A percentile compares a stretch with the other conserved stretches of the same genome.
Conservation (phyloP, 2,888 invertebrate species). For the Hedychridium roseum region DNA sequence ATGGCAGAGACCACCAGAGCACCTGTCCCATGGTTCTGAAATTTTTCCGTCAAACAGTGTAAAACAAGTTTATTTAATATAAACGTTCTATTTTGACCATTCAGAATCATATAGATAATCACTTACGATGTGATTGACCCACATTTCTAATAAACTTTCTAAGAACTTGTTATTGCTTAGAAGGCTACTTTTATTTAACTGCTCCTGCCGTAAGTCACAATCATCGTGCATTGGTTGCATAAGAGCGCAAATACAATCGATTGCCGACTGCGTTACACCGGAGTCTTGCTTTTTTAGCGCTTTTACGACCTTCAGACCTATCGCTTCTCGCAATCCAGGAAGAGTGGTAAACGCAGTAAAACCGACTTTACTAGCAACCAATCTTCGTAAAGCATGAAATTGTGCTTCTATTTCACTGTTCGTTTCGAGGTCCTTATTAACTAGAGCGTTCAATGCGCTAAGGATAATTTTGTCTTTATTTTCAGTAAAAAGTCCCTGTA, state of each 20-base stretch:
- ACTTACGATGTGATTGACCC: conserved; percentile 92
- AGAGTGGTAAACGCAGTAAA: conserved; percentile 94
- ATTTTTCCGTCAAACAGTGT: no score
- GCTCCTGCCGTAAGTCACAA: conserved; percentile 96
- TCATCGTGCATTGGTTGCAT: conserved; percentile 99
- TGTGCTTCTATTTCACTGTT: conserved; percentile 89
- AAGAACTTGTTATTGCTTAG: conserved; percentile 91
- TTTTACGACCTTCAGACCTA: conserved; percentile 90
- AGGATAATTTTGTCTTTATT: conserved; percentile 98
- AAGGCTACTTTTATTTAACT: conserved; percentile 96
- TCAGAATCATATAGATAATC: no score
- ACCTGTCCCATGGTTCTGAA: conserved; percentile 88
- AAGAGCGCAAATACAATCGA: conserved; percentile 96
- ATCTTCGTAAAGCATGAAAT: conserved; percentile 90
- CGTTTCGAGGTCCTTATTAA: conserved; percentile 73
- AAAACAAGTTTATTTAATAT: no score
- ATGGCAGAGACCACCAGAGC: conserved; percentile 96
- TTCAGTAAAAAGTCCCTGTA: conserved; percentile 93
- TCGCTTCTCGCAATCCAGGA: conserved; percentile 91
- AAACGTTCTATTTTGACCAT: no score
- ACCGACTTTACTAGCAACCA: conserved; percentile 97
- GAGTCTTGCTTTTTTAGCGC: conserved; percentile 87
- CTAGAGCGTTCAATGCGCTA: conserved; percentile 85
- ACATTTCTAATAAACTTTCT: conserved; percentile 92
- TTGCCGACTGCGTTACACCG: conserved; percentile 93